Evolutionary conservation across 2,797 vertebrate species (phyloP).

Genomic region (Arnoldichthys spilopterus): DNA sequence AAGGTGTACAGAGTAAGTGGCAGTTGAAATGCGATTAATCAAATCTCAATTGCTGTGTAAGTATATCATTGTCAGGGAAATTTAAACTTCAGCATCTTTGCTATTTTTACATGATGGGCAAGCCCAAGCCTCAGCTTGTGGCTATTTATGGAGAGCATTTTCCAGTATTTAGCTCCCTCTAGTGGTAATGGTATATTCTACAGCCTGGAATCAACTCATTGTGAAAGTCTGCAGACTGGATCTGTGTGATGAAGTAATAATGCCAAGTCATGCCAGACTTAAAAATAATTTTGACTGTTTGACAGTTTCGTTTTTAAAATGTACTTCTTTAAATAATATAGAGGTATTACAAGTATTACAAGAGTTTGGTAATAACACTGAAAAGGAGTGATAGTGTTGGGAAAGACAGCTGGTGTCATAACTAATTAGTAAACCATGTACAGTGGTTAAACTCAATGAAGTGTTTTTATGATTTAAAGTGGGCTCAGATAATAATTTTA

Average conservation of each 20-base stretch:
- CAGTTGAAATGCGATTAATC: not conserved
- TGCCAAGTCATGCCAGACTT: not conserved
- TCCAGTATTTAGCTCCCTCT: conserved; percentile 40
- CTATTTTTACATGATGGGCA: not conserved
- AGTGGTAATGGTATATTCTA: conserved; percentile 19
- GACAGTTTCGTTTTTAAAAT: not conserved
- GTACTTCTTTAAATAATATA: not conserved
- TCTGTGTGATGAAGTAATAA: not conserved
- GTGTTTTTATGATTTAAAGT: not conserved
- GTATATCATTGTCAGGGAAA: not conserved
- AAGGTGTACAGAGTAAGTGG: not conserved
- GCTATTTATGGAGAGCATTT: not conserved
- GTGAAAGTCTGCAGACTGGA: not conserved
- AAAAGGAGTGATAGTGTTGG: not conserved
- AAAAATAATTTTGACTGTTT: not conserved
- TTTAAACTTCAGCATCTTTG: not conserved
- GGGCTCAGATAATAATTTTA: conserved; percentile 21
- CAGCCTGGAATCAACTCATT: not conserved
- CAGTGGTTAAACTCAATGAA: not conserved
- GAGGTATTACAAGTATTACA: not conserved
- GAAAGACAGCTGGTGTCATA: not conserved
- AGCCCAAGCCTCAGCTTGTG: not conserved
- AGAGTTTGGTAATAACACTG: not conserved
- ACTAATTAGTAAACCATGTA: not conserved
- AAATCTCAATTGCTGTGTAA: not conserved